Evolutionary conservation across 2,797 vertebrate species (phyloP), one percentile per base, ranked within the genome.

Genomic region (Cercopithecus mitis): DNA sequence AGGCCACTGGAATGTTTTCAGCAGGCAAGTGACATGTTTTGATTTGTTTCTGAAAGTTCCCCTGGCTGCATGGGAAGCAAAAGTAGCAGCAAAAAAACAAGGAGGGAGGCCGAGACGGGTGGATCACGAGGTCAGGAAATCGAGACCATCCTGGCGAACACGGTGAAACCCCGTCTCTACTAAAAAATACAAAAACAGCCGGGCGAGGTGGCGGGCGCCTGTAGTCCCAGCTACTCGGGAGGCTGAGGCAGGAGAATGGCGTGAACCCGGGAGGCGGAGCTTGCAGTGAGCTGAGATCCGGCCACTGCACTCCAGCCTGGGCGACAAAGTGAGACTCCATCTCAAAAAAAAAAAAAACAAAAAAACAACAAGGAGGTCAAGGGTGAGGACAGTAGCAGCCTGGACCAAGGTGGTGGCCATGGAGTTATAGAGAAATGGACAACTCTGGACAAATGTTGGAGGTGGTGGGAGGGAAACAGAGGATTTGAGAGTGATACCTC

Each of bases 141-240:
- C 45, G 11, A 45, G 45, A 45, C 2, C 45, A 45, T 45, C 45
- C 45, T 45, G 45, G 45, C 45, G 0, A 12, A 45, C 11, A 12
- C 45, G 11, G 45, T 45, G 45, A 45, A 45, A 45, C 45, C 45
- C 45, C 45, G 45, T 45, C 45, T 45, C 45, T 45, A 12, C 11
- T 45, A 45, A 45, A 3, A 45, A 3, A 45, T 12, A 45, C 45
- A 45, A 45, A 45, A 45, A 45, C 12, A 45, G 45, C 45, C 11
- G 2, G 45, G 11, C 45, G 2, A 2, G 10, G 11, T 45, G 45
- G 45, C 11, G 2, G 10, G 45, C 2, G 2, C 45, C 45, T 45
- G 45, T 45, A 45, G 45, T 45, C 45, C 45, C 45, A 45, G 45
- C 11, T 45, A 45, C 45, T 45, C 2, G 45, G 43, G 43, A 45